Percentiles rank a stretch among this genome's conserved stretches.
Evolutionary conservation across 2,888 invertebrate genomes (phyloP).

Genomic region (Anodontia alba): DNA sequence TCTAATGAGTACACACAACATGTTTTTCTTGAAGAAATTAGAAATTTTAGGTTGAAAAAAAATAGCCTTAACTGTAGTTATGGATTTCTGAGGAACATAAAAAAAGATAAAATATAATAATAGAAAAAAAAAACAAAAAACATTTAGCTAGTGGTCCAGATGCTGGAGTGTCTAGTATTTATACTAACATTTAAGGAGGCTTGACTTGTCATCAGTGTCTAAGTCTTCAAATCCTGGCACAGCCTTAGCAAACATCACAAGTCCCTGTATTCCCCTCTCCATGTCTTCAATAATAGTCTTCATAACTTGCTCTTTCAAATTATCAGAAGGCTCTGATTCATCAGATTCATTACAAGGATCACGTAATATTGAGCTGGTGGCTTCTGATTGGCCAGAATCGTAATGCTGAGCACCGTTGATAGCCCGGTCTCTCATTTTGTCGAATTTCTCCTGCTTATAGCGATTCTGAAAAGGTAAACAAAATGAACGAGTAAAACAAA

Average conservation of each 20-base stretch:
- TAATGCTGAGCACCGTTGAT: not conserved
- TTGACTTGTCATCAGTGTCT: conserved; percentile 44
- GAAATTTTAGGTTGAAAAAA: too few species aligned
- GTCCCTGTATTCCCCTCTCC: conserved; percentile 48
- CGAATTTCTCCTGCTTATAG: not conserved
- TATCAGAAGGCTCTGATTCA: not conserved
- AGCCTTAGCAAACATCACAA: conserved; percentile 48
- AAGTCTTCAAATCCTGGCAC: conserved; percentile 46
- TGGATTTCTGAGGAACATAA: too few species aligned
- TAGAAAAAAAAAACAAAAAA: too few species aligned
- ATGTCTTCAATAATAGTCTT: conserved; percentile 37
- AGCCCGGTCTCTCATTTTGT: not conserved
- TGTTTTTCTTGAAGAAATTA: too few species aligned
- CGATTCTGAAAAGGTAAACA: conserved; percentile 15
- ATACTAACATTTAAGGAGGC: conserved; percentile 48
- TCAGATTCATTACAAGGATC: not conserved
- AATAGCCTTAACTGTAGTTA: too few species aligned
- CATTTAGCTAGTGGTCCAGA: too few species aligned
- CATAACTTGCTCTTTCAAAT: conserved; percentile 37
- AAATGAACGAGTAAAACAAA: too few species aligned
- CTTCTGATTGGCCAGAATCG: not conserved
- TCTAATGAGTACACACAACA: too few species aligned
- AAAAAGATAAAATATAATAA: too few species aligned
- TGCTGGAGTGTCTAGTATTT: too few species aligned
- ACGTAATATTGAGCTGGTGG: not conserved